A percentile compares a stretch with the other conserved stretches of the same genome.
Conservation (phyloP, 2,113 vertebrate species). For the Perca flavescens region DNA sequence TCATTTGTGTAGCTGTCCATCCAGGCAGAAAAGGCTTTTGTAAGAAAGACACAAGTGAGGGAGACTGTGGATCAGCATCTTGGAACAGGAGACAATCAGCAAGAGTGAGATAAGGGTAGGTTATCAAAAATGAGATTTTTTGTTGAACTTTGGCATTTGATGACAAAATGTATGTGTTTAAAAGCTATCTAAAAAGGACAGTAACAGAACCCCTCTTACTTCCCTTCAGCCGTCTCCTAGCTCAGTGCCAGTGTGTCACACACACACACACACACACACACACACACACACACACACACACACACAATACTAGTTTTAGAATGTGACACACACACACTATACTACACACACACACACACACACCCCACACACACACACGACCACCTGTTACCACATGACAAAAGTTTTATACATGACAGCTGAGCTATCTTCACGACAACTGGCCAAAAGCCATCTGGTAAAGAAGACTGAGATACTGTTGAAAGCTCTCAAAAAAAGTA, state of each 20-base stretch:
- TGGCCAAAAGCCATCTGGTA: neutral
- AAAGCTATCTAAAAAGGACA: neutral
- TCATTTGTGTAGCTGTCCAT: conserved; percentile 80
- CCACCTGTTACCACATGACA: neutral
- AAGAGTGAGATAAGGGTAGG: neutral
- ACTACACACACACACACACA: conserved; percentile 7
- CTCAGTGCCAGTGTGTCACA: conserved; percentile 46
- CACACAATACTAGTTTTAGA: neutral
- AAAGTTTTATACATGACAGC: neutral
- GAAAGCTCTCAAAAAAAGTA: neutral
- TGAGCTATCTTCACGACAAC: neutral
- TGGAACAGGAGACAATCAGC: neutral
- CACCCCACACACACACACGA: no score
- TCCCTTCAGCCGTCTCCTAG: conserved; percentile 33
- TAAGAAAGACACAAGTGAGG: conserved; percentile 11
- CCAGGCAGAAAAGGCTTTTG: conserved; percentile 51
- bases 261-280: neutral
- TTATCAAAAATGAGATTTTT: conserved; percentile 18
- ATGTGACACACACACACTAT: neutral
- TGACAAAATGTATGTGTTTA: neutral
- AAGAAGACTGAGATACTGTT: neutral
- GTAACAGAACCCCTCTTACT: conserved; percentile 26
- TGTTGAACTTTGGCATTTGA: conserved; percentile 12
- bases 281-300: neutral
- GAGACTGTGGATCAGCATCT: conserved; percentile 17